A percentile compares a stretch with the other conserved stretches of the same genome.
These are phyloP conservation scores for Portevinia maculata DNA, from an alignment of 2,888 invertebrate species.

Conservation along the genomic window DNA sequence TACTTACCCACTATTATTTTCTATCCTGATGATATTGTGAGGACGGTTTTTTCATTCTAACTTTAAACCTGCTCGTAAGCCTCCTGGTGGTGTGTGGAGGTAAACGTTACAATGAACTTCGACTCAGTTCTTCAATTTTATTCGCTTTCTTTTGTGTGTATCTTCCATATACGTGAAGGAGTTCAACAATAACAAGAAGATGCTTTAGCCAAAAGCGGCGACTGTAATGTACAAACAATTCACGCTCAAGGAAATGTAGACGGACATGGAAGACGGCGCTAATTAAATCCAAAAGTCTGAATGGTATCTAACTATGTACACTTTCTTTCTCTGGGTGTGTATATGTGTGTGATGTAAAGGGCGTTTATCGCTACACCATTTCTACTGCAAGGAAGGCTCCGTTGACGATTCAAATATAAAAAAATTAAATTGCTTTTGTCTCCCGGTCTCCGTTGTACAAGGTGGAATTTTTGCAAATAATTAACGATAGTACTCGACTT, in stretches of 20 bases:
- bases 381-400: constrained; percentile 28
- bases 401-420: constrained; percentile 7
- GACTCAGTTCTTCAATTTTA: constrained; percentile 44
- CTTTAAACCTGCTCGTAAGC: background rate
- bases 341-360: constrained; percentile 7
- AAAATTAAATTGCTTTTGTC: constrained; percentile 61
- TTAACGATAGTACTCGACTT: constrained; percentile 70
- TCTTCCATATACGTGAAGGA: background rate
- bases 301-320: constrained; percentile 46
- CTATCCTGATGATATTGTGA: background rate
- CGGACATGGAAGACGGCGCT: constrained; percentile 72
- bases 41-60: background rate
- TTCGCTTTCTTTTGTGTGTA: constrained; percentile 44
- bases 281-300: constrained; percentile 68
- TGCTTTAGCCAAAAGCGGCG: constrained; percentile 10
- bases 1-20: background rate
- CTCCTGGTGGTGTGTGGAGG: background rate
- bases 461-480: constrained; percentile 58
- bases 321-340: constrained; percentile 2
- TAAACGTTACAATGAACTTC: constrained; percentile 64
- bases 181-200: constrained; percentile 30
- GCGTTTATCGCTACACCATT: constrained; percentile 9
- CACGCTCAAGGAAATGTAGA: constrained; percentile 70
- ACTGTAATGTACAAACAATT: constrained; percentile 42
- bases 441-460: constrained; percentile 38